Percentiles rank a stretch among this genome's conserved stretches.
Evolutionary conservation across 2,888 invertebrate genomes (phyloP).

Genomic region (Parthenolecanium corni): DNA sequence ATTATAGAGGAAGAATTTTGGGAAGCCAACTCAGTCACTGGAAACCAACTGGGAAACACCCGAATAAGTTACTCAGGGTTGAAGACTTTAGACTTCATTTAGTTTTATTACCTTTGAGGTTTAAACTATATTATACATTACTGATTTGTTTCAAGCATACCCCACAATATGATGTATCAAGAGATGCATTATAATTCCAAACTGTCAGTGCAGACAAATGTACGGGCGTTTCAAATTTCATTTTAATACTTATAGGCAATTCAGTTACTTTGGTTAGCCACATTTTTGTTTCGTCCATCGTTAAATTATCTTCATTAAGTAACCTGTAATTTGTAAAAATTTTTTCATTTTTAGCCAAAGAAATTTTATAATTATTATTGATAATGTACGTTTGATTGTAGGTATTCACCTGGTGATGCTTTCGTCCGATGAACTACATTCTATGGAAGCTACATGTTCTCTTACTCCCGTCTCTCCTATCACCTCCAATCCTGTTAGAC

Average conservation of each 20-base stretch:
- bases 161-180: constrained; percentile 54
- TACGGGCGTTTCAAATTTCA: constrained; percentile 35
- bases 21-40: no score
- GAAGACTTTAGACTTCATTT: no score
- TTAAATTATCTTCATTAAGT: constrained; percentile 57
- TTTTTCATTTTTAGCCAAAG: not conserved
- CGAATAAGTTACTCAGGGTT: no score
- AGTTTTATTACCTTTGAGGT: no score
- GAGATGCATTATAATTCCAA: constrained; percentile 72
- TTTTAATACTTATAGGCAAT: constrained; percentile 38
- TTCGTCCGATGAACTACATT: constrained; percentile 16
- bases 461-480: constrained; percentile 40
- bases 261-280: constrained; percentile 46
- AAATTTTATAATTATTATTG: not conserved
- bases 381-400: not conserved
- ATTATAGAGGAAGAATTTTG: no score
- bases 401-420: not conserved
- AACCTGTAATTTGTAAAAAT: constrained; percentile 40
- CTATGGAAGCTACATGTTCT: constrained; percentile 33
- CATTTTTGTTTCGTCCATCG: constrained; percentile 54
- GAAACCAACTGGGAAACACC: no score
- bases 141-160: constrained; percentile 42
- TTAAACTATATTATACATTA: no score
- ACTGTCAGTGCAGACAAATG: constrained; percentile 44
- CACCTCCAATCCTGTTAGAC: constrained; percentile 48